phyloP scores from a whole-genome alignment of 2,113 vertebrate species.

The Cephalopterus ornatus region DNA sequence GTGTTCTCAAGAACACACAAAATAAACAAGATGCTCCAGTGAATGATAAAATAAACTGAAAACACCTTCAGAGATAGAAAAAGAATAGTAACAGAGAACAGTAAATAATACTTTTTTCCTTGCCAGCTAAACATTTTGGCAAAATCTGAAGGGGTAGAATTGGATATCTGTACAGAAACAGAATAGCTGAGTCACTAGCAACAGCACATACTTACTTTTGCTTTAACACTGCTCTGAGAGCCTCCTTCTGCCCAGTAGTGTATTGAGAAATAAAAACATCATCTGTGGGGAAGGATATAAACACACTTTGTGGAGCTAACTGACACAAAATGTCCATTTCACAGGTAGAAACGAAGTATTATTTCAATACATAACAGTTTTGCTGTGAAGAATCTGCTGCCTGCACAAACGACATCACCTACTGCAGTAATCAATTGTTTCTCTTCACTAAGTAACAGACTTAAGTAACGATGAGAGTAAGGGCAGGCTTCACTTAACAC shows the following conservation, averaged over 20 bases:
- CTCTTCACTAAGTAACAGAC: neutral
- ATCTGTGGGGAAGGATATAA: slow-evolving; percentile 41
- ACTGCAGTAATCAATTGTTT: neutral
- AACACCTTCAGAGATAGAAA: neutral
- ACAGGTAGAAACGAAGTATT: neutral
- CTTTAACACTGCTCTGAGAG: slow-evolving; percentile 76
- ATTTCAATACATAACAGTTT: neutral
- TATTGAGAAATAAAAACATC: slow-evolving; percentile 86
- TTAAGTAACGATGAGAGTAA: neutral
- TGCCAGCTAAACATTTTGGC: neutral
- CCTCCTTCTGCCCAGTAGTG: slow-evolving; percentile 78
- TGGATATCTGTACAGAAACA: neutral
- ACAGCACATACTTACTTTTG: slow-evolving; percentile 80
- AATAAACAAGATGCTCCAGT: neutral
- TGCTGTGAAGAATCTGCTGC: neutral
- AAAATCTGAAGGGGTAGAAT: neutral
- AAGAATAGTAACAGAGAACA: neutral
- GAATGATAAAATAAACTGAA: neutral
- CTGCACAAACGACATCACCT: neutral
- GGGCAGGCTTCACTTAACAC: neutral
- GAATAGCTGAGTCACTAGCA: neutral
- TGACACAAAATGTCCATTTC: neutral
- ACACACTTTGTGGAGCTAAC: neutral
- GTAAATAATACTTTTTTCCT: neutral
- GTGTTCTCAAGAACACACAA: neutral